Conservation (phyloP, 2,113 vertebrate species). For the Archilochus colubris region DNA sequence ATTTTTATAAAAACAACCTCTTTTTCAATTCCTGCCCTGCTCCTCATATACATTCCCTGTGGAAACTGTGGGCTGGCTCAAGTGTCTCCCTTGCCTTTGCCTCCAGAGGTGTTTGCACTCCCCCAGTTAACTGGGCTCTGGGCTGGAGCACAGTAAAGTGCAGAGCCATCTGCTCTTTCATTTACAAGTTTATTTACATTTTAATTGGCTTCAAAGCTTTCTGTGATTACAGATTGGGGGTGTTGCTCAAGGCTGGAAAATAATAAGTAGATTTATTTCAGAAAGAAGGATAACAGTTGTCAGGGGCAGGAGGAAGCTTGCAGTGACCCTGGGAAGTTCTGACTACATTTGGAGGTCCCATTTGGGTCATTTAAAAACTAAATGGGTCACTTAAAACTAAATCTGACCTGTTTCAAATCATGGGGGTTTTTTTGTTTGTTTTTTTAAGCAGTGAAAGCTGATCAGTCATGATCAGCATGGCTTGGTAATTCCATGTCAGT, state of each 20-base stretch:
- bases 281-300: rapidly evolving
- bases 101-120: not conserved
- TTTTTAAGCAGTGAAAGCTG: too few species aligned
- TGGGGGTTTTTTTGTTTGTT: not conserved
- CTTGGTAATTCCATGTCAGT: rapidly evolving
- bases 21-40: not conserved
- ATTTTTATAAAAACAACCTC: not conserved
- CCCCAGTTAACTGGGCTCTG: not conserved
- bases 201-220: not conserved
- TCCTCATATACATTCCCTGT: rapidly evolving
- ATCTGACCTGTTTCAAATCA: rapidly evolving
- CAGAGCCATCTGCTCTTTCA: not conserved
- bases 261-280: not conserved
- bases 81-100: not conserved
- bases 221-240: not conserved
- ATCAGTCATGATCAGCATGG: rapidly evolving
- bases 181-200: not conserved
- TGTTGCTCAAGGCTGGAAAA: not conserved
- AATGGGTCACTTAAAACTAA: not conserved
- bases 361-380: not conserved
- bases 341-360: rapidly evolving
- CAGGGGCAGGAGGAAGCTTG: not conserved
- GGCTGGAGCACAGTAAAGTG: not conserved
- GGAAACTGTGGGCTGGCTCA: not conserved
- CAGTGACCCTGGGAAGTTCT: not conserved